Base-by-base conservation (phyloP, 2,113 vertebrate genomes). In the Salminus brasiliensis region DNA sequence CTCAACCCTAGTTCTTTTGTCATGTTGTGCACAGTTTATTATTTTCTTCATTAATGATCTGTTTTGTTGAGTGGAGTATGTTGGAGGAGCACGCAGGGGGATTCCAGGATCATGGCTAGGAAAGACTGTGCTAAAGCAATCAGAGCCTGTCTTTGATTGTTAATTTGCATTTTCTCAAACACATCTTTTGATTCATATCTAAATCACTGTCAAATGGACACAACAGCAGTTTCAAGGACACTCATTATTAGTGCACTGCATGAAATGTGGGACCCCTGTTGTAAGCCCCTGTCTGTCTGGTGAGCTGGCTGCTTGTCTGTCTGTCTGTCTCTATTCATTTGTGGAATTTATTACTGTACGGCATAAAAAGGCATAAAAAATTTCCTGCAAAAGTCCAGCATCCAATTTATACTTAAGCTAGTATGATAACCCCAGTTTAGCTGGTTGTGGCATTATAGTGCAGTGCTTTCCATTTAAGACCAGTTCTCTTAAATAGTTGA, bases 81-180 rank as follows among this genome's bases (percentile, higher is more conserved):
- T 55, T 2, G 7, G 1, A 55, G 23, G n/a, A 55, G 47, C 23
- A n/a, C 52, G n/a, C 23, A 11, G 52, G 52, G 52, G 52, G 52
- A 18, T 3, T n/a, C 52, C 21, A 55, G 23, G 52, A 7, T n/a
- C 52, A 55, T 25, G 52, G 52, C 52, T 47, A 21, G 23, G n/a
- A 23, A 21, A 53, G 52, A 53, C 52, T n/a, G 52, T 21, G n/a
- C n/a, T 32, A 39, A 34, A 23, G 32, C 36, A 10, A 66, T n/a
- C 62, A 39, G 32, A 66, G 34, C 62, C 39, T 25, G 52, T 10
- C 52, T 55, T 55, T 23, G 62, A 66, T 66, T 66, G 36, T 39
- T 39, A 18, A 66, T 66, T 39, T 66, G 32, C 32, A 66, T 66
- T 66, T 66, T 21, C 34, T 66, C 32, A 66, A 66, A 66, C 8